Evolutionary conservation across 2,113 vertebrate genomes (phyloP).

Genomic region (Pseudopodoces humilis): DNA sequence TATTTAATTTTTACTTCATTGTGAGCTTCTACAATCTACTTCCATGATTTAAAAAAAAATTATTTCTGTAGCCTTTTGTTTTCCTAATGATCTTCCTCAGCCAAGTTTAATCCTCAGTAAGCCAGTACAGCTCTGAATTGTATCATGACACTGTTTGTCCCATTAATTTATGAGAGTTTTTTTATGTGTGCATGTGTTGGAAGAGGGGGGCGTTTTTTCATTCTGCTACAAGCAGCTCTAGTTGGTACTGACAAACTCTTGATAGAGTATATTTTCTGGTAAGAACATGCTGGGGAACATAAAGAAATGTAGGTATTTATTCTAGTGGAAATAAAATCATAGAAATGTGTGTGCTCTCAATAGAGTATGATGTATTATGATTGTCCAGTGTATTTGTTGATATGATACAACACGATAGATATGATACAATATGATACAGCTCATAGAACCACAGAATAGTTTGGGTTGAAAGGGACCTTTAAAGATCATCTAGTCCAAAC

Average conservation of each 20-base stretch:
- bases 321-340: not conserved
- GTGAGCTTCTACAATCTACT: not conserved
- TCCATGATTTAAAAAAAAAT: not conserved
- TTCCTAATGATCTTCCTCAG: not conserved
- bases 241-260: not conserved
- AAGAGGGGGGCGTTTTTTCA: not conserved
- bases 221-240: not conserved
- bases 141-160: not conserved
- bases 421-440: not conserved
- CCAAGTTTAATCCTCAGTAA: constrained; percentile 10
- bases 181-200: not conserved
- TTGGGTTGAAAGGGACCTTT: not conserved
- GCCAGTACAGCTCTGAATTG: not conserved
- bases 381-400: not conserved
- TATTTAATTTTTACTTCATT: not conserved
- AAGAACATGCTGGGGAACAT: not conserved
- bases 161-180: not conserved
- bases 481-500: not conserved
- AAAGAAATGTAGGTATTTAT: not conserved
- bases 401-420: not conserved
- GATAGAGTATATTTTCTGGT: not conserved
- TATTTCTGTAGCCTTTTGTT: not conserved
- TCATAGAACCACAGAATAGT: not conserved
- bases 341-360: not conserved
- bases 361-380: not conserved